Conservation (phyloP, 2,888 invertebrate genomes). For the Emmelina monodactyla region DNA sequence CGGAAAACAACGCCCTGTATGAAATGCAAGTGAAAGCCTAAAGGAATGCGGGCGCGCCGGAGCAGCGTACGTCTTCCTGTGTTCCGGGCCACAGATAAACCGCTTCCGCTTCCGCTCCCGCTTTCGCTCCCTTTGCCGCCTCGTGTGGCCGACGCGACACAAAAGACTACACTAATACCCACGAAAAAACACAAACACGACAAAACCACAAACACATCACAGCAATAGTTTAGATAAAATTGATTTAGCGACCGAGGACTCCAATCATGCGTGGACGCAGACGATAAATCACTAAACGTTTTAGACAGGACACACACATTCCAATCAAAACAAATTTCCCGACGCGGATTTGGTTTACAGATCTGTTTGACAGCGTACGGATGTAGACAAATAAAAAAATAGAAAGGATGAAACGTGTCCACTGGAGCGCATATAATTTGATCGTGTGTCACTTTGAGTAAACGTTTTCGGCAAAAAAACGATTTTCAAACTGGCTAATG, state of each 20-base stretch:
- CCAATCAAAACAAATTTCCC: conserved; percentile 32
- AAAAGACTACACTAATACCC: conserved; percentile 51
- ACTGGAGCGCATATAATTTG: conserved; percentile 41
- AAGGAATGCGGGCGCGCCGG: conserved; percentile 39
- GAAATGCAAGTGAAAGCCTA: conserved; percentile 36
- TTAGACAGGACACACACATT: conserved; percentile 24
- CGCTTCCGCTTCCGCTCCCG: conserved; percentile 62
- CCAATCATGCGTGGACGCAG: too few species aligned
- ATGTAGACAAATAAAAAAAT: conserved; percentile 32
- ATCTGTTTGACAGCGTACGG: conserved; percentile 52
- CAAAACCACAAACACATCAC: too few species aligned
- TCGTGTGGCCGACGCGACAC: conserved; percentile 51
- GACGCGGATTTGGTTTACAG: conserved; percentile 47
- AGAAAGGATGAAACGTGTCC: conserved; percentile 24
- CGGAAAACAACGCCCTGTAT: too few species aligned
- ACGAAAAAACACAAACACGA: too few species aligned
- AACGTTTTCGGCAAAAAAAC: too few species aligned
- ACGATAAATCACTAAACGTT: neutral
- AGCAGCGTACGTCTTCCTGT: conserved; percentile 55
- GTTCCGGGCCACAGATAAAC: conserved; percentile 62
- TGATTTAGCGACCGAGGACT: too few species aligned
- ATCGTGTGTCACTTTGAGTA: conserved; percentile 49
- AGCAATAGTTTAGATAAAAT: too few species aligned
- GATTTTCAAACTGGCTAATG: too few species aligned
- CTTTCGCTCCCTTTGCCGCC: conserved; percentile 59